A percentile compares a stretch with the other conserved stretches of the same genome.
phyloP scores from a whole-genome alignment of 2,888 invertebrate species.

The Parelbella ahira region DNA sequence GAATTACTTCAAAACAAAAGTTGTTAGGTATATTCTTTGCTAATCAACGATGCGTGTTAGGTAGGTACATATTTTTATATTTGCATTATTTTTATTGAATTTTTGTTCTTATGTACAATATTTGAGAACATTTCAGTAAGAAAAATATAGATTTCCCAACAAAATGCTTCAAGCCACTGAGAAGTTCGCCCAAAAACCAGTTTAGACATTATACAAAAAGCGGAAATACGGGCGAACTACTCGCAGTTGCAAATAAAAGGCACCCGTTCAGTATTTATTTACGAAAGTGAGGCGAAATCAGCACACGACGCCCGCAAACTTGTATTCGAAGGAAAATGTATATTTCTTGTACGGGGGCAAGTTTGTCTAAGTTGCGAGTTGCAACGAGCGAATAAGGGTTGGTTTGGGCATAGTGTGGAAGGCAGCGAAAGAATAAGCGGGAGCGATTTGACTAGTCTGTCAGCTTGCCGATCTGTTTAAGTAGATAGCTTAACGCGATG shows the following conservation, averaged over 20 bases:
- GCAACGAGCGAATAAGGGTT: conserved; percentile 32
- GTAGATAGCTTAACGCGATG: too few relatives aligned
- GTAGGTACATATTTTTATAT: too few relatives aligned
- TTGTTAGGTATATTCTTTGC: too few relatives aligned
- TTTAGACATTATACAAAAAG: conserved; percentile 6
- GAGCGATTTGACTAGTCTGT: too few relatives aligned
- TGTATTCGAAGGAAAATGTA: conserved; percentile 59
- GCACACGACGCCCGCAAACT: conserved; percentile 47
- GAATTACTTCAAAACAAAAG: too few relatives aligned
- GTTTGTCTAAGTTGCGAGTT: conserved; percentile 58
- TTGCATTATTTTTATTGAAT: too few relatives aligned
- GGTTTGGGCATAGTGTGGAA: not conserved
- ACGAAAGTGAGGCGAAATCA: conserved; percentile 51
- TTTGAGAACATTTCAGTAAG: too few relatives aligned
- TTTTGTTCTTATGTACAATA: too few relatives aligned
- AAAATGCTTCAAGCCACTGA: too few relatives aligned
- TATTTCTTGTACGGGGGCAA: conserved; percentile 57
- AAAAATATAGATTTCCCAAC: too few relatives aligned
- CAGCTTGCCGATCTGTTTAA: too few relatives aligned
- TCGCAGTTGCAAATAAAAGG: conserved; percentile 34
- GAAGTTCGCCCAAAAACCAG: conserved; percentile 4
- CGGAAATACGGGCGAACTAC: conserved; percentile 16
- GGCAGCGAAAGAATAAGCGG: not conserved
- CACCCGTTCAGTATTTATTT: conserved; percentile 40
- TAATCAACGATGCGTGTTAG: too few relatives aligned